phyloP scores from a whole-genome alignment of 2,797 vertebrate species.

The Poecile montanus region DNA sequence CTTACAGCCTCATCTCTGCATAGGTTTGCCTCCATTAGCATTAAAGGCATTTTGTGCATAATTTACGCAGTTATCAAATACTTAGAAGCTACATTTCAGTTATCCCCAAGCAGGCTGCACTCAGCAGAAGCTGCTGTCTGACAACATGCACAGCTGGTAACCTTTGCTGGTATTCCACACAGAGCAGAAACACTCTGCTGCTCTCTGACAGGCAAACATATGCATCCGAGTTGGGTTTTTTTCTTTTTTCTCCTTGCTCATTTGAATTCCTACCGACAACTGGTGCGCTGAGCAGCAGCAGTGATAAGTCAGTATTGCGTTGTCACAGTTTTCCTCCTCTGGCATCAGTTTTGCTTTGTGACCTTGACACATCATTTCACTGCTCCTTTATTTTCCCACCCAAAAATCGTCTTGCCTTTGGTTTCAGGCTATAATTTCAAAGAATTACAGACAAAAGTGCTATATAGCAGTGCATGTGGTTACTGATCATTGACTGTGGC shows the following conservation, averaged over 20 bases:
- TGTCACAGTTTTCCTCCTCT: neutral
- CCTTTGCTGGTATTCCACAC: constrained; percentile 59
- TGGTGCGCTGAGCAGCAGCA: neutral
- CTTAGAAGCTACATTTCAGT: constrained; percentile 21
- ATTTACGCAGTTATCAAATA: constrained; percentile 47
- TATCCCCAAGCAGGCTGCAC: constrained; percentile 30
- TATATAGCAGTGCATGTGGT: fast-evolving
- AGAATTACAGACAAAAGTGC: neutral
- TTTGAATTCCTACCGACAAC: constrained; percentile 46
- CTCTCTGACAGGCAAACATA: constrained; percentile 44
- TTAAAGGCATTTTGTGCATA: constrained; percentile 40
- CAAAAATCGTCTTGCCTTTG: neutral
- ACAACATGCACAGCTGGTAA: constrained; percentile 61
- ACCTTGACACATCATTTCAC: constrained; percentile 2
- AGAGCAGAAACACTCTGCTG: constrained; percentile 15
- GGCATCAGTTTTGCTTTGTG: neutral
- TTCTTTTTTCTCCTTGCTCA: neutral
- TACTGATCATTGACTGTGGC: neutral
- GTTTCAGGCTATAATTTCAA: neutral
- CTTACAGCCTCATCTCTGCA: neutral
- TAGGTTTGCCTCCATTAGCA: neutral
- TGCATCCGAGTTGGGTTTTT: neutral
- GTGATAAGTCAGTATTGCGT: neutral
- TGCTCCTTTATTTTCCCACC: neutral
- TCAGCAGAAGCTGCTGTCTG: constrained; percentile 44